These are phyloP conservation scores for Mustela nigripes DNA, from an alignment of 2,113 vertebrate genomes.

Conservation along the genomic window DNA sequence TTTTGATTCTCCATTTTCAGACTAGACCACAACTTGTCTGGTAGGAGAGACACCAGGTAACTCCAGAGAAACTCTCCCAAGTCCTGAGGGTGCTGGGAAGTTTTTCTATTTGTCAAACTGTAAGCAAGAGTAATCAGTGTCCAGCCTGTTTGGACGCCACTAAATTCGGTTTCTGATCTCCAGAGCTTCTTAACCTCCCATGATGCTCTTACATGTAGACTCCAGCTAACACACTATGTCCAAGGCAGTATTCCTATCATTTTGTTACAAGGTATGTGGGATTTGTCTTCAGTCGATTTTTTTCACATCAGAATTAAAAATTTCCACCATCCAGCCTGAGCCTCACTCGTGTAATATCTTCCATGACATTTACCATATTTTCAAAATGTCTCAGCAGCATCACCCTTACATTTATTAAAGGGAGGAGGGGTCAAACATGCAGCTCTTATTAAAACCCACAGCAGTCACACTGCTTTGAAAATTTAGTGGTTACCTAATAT, in stretches of 20 bases:
- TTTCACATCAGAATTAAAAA: conserved; percentile 49
- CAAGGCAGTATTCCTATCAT: background rate
- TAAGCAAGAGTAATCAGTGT: background rate
- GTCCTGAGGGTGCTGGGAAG: background rate
- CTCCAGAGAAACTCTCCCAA: background rate
- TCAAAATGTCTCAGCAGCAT: conserved; percentile 5
- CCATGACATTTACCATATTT: conserved; percentile 55
- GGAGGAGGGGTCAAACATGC: conserved; percentile 20
- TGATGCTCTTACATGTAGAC: background rate
- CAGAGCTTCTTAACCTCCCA: background rate
- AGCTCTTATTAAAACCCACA: conserved; percentile 76
- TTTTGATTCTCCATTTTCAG: conserved; percentile 34
- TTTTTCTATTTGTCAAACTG: background rate
- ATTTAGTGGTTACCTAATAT: conserved; percentile 82
- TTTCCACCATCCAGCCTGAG: background rate
- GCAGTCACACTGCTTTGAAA: conserved; percentile 81
- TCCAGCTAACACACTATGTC: background rate
- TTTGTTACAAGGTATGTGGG: background rate
- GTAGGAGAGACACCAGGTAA: background rate
- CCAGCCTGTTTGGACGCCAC: background rate
- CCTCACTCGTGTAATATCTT: background rate
- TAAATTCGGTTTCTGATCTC: background rate
- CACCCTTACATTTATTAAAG: conserved; percentile 29
- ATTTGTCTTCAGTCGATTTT: background rate
- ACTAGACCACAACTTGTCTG: background rate